These are phyloP conservation scores for Hyalella azteca DNA, from an alignment of 2,888 invertebrate genomes.

Conservation along the genomic window DNA sequence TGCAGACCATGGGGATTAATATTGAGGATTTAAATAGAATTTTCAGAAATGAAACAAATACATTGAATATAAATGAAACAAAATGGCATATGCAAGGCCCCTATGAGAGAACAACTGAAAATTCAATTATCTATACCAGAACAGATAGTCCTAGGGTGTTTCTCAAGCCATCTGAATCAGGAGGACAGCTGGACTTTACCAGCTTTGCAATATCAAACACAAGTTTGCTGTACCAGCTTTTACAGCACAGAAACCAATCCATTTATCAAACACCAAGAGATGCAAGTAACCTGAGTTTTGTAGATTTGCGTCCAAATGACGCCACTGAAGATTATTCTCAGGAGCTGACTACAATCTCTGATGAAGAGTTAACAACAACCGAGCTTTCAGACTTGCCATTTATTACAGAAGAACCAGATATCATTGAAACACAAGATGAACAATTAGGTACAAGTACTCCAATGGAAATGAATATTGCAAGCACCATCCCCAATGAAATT, in stretches of 20 bases:
- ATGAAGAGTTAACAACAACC: no score
- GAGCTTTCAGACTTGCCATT: no score
- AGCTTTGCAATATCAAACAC: background rate
- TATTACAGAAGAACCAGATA: no score
- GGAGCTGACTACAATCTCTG: background rate
- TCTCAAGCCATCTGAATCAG: background rate
- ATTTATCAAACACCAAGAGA: no score
- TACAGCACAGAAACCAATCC: background rate
- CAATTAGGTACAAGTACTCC: background rate
- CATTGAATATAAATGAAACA: background rate
- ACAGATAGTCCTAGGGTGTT: background rate
- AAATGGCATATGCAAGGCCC: background rate
- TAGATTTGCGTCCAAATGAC: conserved; percentile 11
- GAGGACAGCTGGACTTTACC: background rate
- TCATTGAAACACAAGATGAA: background rate
- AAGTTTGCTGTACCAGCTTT: background rate
- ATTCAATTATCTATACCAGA: background rate
- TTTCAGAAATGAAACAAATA: background rate
- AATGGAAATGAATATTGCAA: no score
- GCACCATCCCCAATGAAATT: no score
- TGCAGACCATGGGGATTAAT: background rate
- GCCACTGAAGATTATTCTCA: no score
- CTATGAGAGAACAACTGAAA: no score
- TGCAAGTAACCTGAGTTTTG: background rate
- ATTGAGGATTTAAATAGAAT: background rate